These are phyloP conservation scores for Hyles lineata DNA, from an alignment of 2,888 invertebrate species.

Conservation along the genomic window DNA sequence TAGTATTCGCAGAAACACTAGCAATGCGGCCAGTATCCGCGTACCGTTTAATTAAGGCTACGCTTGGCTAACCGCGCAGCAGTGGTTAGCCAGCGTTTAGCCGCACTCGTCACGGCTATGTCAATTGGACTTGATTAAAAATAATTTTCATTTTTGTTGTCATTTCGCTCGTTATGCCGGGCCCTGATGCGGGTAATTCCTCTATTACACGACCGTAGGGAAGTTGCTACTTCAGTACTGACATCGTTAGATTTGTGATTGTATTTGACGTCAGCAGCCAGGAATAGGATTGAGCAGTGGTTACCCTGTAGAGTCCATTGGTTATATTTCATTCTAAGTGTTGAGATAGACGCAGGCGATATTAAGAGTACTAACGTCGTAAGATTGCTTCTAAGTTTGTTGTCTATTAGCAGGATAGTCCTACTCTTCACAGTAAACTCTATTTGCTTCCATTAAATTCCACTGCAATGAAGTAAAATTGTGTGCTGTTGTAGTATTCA, in stretches of 20 bases:
- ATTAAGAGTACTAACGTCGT: too few species aligned
- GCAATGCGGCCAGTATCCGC: conserved; percentile 50
- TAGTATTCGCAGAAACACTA: conserved; percentile 34
- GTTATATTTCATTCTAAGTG: too few species aligned
- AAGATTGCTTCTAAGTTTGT: too few species aligned
- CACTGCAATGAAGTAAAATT: too few species aligned
- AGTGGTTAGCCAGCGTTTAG: conserved; percentile 67
- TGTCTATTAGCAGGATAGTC: too few species aligned
- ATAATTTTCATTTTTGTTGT: conserved; percentile 84
- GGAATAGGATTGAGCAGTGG: neutral
- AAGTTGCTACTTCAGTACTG: conserved; percentile 20
- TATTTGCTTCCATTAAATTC: too few species aligned
- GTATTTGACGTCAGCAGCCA: neutral
- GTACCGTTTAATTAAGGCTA: conserved; percentile 79
- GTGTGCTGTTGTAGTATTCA: too few species aligned
- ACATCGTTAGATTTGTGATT: neutral
- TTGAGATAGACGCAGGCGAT: too few species aligned
- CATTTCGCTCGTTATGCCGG: conserved; percentile 74
- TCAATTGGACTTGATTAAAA: conserved; percentile 83
- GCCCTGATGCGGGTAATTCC: conserved; percentile 76
- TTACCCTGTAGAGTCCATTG: too few species aligned
- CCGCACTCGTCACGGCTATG: conserved; percentile 63
- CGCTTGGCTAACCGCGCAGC: conserved; percentile 67
- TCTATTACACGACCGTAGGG: conserved; percentile 52
- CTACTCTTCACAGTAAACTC: too few species aligned